phyloP scores from a whole-genome alignment of 1,140 invertebrate genomes.

The Globodera ellingtonae region DNA sequence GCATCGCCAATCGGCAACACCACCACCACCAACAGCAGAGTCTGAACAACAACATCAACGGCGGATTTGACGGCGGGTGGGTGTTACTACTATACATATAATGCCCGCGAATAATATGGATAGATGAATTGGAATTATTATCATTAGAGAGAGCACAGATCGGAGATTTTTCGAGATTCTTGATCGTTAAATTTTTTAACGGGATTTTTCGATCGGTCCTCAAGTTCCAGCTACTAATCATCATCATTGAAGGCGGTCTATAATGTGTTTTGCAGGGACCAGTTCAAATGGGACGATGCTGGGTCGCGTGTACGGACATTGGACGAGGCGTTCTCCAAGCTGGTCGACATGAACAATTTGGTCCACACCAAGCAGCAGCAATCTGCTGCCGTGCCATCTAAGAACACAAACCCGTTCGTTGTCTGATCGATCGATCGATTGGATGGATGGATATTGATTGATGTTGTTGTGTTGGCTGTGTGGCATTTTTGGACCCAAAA shows the following conservation, averaged over 20 bases:
- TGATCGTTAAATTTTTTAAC: too few species aligned
- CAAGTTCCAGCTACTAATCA: too few species aligned
- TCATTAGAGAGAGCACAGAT: too few species aligned
- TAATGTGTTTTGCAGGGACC: constrained; percentile 15
- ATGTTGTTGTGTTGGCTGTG: too few species aligned
- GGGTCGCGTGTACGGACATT: constrained; percentile 48
- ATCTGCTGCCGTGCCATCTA: constrained; percentile 7
- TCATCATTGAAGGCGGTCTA: too few species aligned
- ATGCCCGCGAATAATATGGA: too few species aligned
- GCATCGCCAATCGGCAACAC: neutral
- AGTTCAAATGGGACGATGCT: constrained; percentile 35
- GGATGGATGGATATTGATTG: neutral
- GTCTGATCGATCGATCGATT: constrained; percentile 7
- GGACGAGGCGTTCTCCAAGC: constrained; percentile 62
- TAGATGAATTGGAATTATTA: too few species aligned
- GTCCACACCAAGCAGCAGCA: constrained; percentile 5
- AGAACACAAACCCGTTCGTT: constrained; percentile 27
- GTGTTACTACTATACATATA: too few species aligned
- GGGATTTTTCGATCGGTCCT: too few species aligned
- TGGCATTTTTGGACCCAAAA: too few species aligned
- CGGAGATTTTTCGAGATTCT: too few species aligned
- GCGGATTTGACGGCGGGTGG: too few species aligned
- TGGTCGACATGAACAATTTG: constrained; percentile 62
- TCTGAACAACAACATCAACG: neutral
- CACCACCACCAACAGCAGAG: neutral